These are phyloP conservation scores for Monopis laevigella DNA, from an alignment of 2,888 invertebrate species.

Conservation along the genomic window DNA sequence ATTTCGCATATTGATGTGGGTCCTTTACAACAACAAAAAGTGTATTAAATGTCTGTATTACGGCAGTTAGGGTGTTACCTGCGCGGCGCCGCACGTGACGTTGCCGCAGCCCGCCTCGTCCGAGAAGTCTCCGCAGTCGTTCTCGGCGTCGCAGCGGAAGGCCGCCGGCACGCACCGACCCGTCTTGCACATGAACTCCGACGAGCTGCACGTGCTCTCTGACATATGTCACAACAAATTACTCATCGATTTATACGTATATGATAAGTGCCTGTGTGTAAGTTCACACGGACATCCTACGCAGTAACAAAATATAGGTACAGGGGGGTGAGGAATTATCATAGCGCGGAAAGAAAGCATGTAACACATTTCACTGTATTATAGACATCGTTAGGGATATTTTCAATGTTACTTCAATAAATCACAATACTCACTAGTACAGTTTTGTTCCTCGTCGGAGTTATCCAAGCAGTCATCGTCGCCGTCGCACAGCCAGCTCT, in stretches of 20 bases:
- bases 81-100: constrained; percentile 89
- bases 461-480: constrained; percentile 96
- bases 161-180: constrained; percentile 91
- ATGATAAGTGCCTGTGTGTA: too few species aligned
- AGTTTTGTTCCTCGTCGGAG: constrained; percentile 94
- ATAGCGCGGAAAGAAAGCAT: too few species aligned
- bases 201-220: constrained; percentile 90
- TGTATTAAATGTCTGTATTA: background rate
- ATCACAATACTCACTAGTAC: constrained; percentile 77
- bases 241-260: too few species aligned
- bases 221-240: too few species aligned
- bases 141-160: constrained; percentile 95
- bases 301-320: background rate
- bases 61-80: too few species aligned
- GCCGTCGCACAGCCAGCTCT: constrained; percentile 95
- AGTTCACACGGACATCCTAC: background rate
- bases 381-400: background rate
- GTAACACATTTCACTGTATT: too few species aligned
- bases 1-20: too few species aligned
- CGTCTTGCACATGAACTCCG: constrained; percentile 93
- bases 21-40: too few species aligned
- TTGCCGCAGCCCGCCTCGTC: constrained; percentile 94
- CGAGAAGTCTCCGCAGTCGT: constrained; percentile 95
- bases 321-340: background rate
- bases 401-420: background rate